Evolutionary conservation across 2,113 vertebrate species (phyloP).

Genomic region (Campylorhamphus procurvoides): DNA sequence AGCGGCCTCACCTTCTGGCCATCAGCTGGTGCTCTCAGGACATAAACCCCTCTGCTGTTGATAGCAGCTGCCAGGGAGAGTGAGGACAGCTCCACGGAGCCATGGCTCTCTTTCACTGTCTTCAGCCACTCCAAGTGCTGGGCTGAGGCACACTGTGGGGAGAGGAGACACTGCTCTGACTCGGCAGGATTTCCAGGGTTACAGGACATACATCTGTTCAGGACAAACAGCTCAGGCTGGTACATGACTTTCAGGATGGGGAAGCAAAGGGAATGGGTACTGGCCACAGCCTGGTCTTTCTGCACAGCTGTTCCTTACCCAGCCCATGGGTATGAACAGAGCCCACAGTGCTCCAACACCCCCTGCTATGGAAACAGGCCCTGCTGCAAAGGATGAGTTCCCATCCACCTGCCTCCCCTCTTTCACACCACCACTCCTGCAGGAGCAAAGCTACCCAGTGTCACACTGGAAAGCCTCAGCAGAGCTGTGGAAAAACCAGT

Average conservation of each 20-base stretch:
- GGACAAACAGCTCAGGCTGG: neutral
- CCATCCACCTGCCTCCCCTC: neutral
- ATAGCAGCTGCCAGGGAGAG: constrained; percentile 90
- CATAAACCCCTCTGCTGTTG: constrained; percentile 88
- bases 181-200: no score
- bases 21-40: constrained; percentile 77
- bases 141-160: constrained; percentile 84
- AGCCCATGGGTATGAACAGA: neutral
- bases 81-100: constrained; percentile 93
- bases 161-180: neutral
- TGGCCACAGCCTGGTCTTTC: neutral
- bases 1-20: constrained; percentile 70
- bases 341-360: neutral
- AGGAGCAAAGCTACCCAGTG: neutral
- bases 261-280: neutral
- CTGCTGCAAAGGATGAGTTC: neutral
- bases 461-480: neutral
- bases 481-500: neutral
- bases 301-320: neutral
- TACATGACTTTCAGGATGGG: no score
- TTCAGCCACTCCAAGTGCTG: constrained; percentile 92
- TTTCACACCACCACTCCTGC: neutral
- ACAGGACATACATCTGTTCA: neutral
- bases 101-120: constrained; percentile 94
- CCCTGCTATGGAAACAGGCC: neutral